Conservation (phyloP, 2,888 invertebrate species). For the Hemicrepidius hirtus region DNA sequence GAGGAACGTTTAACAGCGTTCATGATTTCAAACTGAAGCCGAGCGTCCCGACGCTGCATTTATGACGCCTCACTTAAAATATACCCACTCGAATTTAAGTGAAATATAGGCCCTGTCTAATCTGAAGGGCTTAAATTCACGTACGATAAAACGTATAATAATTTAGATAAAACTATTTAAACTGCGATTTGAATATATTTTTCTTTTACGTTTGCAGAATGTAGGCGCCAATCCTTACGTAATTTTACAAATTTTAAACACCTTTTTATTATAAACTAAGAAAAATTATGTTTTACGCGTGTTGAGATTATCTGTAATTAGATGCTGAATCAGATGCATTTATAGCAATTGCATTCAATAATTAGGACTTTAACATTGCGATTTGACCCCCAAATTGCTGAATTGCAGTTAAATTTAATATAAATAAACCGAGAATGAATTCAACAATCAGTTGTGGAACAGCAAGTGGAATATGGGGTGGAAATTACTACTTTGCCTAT, state of each 20-base stretch:
- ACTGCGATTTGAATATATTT: slow-evolving; percentile 23
- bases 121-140: slow-evolving; percentile 46
- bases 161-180: slow-evolving; percentile 40
- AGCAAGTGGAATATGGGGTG: slow-evolving; percentile 67
- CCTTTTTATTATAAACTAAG: slow-evolving; percentile 18
- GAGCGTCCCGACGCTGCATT: slow-evolving; percentile 65
- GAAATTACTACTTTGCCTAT: slow-evolving; percentile 64
- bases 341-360: background rate
- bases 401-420: slow-evolving; percentile 47
- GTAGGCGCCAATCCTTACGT: slow-evolving; percentile 3
- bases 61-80: slow-evolving; percentile 61
- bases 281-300: slow-evolving; percentile 23
- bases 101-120: slow-evolving; percentile 41
- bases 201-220: slow-evolving; percentile 16
- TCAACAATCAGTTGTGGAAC: slow-evolving; percentile 45
- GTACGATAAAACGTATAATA: slow-evolving; percentile 38
- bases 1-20: slow-evolving; percentile 44
- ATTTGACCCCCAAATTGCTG: slow-evolving; percentile 53
- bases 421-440: slow-evolving; percentile 53
- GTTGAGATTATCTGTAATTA: slow-evolving; percentile 29
- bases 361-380: slow-evolving; percentile 2
- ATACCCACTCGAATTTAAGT: slow-evolving; percentile 57
- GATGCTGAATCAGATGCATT: slow-evolving; percentile 42
- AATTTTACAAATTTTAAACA: background rate
- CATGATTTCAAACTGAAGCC: slow-evolving; percentile 60